phyloP scores from a whole-genome alignment of 1,140 invertebrate species.

The Adelges cooleyi region DNA sequence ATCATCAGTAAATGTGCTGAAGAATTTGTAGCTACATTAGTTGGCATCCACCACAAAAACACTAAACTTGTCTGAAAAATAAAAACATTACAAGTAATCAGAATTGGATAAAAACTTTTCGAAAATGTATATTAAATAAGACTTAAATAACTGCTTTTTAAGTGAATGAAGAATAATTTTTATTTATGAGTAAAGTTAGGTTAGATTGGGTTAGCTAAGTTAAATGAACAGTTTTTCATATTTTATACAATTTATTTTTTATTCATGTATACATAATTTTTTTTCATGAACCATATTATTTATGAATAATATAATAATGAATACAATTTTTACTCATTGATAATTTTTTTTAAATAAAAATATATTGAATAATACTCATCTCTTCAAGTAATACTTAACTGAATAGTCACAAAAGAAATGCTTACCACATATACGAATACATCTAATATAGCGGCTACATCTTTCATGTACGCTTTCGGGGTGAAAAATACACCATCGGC shows the following conservation, averaged over 20 bases:
- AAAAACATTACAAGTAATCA: slow-evolving; percentile 30
- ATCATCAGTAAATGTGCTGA: slow-evolving; percentile 92
- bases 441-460: slow-evolving; percentile 91
- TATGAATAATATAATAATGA: not conserved
- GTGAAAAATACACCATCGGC: slow-evolving; percentile 98
- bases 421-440: slow-evolving; percentile 94
- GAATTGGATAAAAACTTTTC: not conserved
- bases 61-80: slow-evolving; percentile 72
- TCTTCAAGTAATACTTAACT: too few species aligned
- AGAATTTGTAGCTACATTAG: slow-evolving; percentile 79
- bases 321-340: not conserved
- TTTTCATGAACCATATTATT: not conserved
- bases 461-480: slow-evolving; percentile 95
- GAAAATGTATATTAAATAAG: too few species aligned
- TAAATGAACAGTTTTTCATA: too few species aligned
- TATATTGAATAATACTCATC: too few species aligned
- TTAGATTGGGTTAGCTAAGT: too few species aligned
- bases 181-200: too few species aligned
- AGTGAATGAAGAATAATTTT: too few species aligned
- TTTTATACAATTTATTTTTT: too few species aligned
- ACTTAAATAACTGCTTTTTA: too few species aligned
- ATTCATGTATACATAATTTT: not conserved
- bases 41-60: slow-evolving; percentile 94
- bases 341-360: too few species aligned
- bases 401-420: too few species aligned